Conservation (phyloP, 1,140 invertebrate species). For the Hypsibius dujardini region DNA sequence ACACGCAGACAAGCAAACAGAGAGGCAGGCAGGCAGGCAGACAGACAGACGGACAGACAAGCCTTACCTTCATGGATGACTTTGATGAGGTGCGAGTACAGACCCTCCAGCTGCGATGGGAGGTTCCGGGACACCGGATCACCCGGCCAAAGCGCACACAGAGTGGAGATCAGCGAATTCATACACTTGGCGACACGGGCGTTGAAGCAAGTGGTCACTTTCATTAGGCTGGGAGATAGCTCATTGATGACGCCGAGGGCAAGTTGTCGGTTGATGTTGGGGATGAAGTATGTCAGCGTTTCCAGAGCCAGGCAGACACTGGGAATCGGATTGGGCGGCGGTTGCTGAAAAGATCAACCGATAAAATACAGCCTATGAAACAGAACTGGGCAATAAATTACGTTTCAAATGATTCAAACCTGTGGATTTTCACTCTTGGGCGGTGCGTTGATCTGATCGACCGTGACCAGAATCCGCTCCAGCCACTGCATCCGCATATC, state of each 20-base stretch:
- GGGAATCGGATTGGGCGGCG: too few relatives aligned
- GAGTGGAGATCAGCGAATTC: not conserved
- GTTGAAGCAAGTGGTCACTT: not conserved
- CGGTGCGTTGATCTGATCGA: constrained; percentile 25
- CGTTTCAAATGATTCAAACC: too few relatives aligned
- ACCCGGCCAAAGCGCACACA: not conserved
- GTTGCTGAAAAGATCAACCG: too few relatives aligned
- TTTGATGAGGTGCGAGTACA: constrained; percentile 15
- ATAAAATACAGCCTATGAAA: not conserved
- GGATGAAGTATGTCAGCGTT: not conserved
- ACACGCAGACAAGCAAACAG: too few relatives aligned
- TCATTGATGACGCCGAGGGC: not conserved
- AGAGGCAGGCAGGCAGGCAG: too few relatives aligned
- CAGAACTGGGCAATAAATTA: not conserved
- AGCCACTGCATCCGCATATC: constrained; percentile 77
- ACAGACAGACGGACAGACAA: too few relatives aligned
- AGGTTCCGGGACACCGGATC: not conserved
- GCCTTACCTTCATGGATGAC: constrained; percentile 11
- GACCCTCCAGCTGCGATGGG: not conserved
- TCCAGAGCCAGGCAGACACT: constrained; percentile 9
- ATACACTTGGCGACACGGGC: constrained; percentile 10
- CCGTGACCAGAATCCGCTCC: constrained; percentile 50
- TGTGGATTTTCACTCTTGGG: too few relatives aligned
- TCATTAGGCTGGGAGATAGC: not conserved
- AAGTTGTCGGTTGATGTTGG: not conserved